Evolutionary conservation across 2,797 vertebrate species (phyloP), one percentile per base, ranked within the genome.

Genomic region (Sebastes oblongus): DNA sequence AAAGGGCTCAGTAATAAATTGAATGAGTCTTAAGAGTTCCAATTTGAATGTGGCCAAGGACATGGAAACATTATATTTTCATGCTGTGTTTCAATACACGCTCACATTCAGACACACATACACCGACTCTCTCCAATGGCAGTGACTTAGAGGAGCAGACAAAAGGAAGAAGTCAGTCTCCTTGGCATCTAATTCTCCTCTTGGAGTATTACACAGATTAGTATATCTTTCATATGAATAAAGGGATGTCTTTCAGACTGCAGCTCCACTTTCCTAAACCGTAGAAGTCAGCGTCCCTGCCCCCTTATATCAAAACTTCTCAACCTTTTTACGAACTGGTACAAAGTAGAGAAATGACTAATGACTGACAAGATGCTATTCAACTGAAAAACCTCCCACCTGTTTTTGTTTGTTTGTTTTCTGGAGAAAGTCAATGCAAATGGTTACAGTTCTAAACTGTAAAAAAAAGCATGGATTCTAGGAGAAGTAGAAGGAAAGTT

Each of bases 101-200:
- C 18, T 16, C 24, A 61, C 24, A 75, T 24, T 46, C 54, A 50
- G 24, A 30, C 32, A 30, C 27, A 77, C 16, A 72, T 1, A 22
- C 34, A 60, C 34, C 20, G 2, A 30, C 46, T 29, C 39, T 6
- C 32, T 82, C 58, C 29, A 68, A 32, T 25, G 18, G 42, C 55
- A 29, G 11, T 54, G 75, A 83, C 46, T 78, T 66, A 50, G 30
- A 84, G 66, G 39, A 64, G 52, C 69, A 60, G 61, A 75, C 62
- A 72, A 80, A 72, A 70, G 55, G 42, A 59, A 75, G 29, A 75
- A 75, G 84, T 86, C 76, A 36, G 50, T 86, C 72, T 81, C 72
- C 24, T 65, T 89, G 75, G 80, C 80, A 85, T 86, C 59, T 81
- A 77, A 84, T 86, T 88, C 79, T 86, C 81, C 65, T 80, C 76